Base-by-base conservation (phyloP, 2,888 invertebrate genomes). In the Coelopa pilipes region DNA sequence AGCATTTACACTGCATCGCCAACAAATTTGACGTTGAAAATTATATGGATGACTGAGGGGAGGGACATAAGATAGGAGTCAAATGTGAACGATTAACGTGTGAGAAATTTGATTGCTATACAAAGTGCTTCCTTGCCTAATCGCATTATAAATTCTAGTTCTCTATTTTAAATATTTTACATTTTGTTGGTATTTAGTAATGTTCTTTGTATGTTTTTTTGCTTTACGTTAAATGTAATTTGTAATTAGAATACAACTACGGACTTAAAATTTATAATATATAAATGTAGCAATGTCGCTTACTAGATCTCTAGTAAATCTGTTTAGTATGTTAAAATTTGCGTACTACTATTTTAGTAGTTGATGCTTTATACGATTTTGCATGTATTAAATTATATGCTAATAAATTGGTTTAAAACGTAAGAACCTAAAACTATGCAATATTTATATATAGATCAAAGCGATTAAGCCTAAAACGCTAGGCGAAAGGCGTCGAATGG, bases 341-440 rank as follows among this genome's bases (percentile, higher is more conserved):
- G 34, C 19, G 21, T 69, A 69, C 1, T 46, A 57, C 45, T 59
- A 69, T 55, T 68, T n/a, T 45, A 34, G 34, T 34, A 34, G 34
- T 34, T 34, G 34, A 34, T 34, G 34, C 2, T 34, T 34, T 34
- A 34, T 4, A 34, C 1, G 47, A 19, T 47, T 65, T 65, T 21
- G n/a, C 15, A 24, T 66, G 17, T 15, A 15, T 65, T 21, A 49
- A 66, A 45, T 66, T 60, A 19, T 21, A 17, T 45, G 34, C 68
- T 69, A 46, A n/a, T n/a, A n/a, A 59, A 15, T 21, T 70, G 24
- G 4, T 59, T 59, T 70, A 60, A 70, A 60, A 10, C 47, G 47
- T 60, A 70, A 60, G 46, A 70, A 59, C 60, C 70, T 60, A 59
- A 70, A 21, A 50, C 21, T 60, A 70, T 47, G 70, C 49, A 47